Conservation (phyloP, 1,140 invertebrate species). For the Dufourea novaeangliae region DNA sequence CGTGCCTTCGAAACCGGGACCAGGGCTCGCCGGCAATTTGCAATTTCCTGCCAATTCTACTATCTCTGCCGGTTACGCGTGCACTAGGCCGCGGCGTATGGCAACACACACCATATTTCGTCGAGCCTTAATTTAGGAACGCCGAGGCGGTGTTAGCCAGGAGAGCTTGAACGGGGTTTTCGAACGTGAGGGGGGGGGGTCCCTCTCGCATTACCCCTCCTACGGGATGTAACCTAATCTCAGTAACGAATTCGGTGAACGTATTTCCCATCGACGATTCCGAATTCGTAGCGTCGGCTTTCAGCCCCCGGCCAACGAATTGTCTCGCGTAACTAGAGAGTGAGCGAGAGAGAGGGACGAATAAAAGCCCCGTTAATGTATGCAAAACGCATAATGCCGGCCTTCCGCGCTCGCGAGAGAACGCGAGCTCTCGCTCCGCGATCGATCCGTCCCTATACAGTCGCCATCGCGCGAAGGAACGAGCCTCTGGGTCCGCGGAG, state of each 20-base stretch:
- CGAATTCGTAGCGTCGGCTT: conserved; percentile 31
- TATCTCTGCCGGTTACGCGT: conserved; percentile 52
- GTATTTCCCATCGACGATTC: conserved; percentile 43
- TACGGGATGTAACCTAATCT: conserved; percentile 53
- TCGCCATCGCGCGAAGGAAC: conserved; percentile 3
- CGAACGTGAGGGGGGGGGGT: too few relatives aligned
- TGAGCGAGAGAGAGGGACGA: not conserved
- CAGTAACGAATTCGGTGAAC: conserved; percentile 56
- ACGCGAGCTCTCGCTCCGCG: not conserved
- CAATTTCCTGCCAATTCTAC: conserved; percentile 78
- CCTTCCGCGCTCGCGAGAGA: not conserved
- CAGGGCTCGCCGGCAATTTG: conserved; percentile 73
- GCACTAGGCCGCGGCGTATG: conserved; percentile 27
- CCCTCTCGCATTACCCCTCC: conserved; percentile 38
- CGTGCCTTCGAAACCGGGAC: conserved; percentile 65
- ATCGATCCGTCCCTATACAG: not conserved
- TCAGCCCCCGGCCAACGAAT: not conserved
- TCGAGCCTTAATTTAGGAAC: conserved; percentile 57
- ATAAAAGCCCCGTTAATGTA: conserved; percentile 35
- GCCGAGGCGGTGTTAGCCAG: conserved; percentile 31
- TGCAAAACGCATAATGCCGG: conserved; percentile 40
- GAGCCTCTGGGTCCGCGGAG: not conserved
- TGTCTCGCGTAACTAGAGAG: conserved; percentile 22
- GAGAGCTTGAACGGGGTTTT: not conserved
- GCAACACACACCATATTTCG: conserved; percentile 61